Evolutionary conservation across 35 echinoderm and acorn worm genomes (phyloP).

Genomic region (Nesometra sesokonis): DNA sequence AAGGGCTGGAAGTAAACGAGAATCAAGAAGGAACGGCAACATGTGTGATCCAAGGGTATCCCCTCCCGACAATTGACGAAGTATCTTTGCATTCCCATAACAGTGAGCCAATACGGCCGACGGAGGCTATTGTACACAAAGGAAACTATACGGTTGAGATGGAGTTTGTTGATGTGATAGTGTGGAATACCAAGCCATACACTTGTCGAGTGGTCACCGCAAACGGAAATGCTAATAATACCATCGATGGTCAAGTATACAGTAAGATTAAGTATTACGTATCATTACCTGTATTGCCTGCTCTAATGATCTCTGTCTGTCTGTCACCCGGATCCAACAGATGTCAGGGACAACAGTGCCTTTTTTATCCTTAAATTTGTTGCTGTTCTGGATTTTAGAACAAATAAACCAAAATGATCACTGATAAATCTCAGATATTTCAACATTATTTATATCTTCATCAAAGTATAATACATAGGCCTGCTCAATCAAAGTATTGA

Average conservation of each 20-base stretch:
- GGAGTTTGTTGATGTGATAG: background rate
- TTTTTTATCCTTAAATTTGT: no score
- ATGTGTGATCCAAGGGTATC: background rate
- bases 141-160: background rate
- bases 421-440: no score
- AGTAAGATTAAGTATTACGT: background rate
- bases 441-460: no score
- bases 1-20: background rate
- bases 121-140: background rate
- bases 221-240: background rate
- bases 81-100: background rate
- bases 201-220: background rate
- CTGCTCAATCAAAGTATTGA: no score
- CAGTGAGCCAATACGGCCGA: background rate
- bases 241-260: background rate
- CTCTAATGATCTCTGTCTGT: no score
- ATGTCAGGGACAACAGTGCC: no score
- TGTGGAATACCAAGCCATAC: background rate
- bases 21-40: background rate
- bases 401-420: no score
- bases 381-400: no score
- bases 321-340: no score
- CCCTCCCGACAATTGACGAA: background rate
- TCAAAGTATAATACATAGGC: no score
- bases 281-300: no score